Conservation (phyloP, 1,140 invertebrate genomes). For the Spodoptera frugiperda region DNA sequence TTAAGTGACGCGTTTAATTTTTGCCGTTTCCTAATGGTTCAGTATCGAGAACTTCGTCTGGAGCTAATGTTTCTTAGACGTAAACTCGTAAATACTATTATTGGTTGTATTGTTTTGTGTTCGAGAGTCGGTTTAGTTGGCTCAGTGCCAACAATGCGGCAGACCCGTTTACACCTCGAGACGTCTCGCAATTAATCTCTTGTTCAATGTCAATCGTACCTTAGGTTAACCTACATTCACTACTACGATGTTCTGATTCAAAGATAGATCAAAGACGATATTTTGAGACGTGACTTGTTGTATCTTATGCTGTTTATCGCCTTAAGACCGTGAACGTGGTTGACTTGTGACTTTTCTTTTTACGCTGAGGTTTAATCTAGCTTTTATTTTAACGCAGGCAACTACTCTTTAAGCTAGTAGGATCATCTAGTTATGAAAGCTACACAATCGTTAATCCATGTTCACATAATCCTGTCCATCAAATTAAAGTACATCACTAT, state of each 20-base stretch:
- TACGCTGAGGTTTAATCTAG: too few species aligned
- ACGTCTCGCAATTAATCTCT: slow-evolving; percentile 50
- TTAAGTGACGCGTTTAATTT: slow-evolving; percentile 32
- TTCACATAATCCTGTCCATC: slow-evolving; percentile 5
- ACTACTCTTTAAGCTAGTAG: too few species aligned
- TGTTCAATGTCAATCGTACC: slow-evolving; percentile 62
- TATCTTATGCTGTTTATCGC: slow-evolving; percentile 1
- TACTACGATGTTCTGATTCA: slow-evolving; percentile 38
- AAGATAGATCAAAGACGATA: slow-evolving; percentile 32
- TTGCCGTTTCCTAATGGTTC: slow-evolving; percentile 21
- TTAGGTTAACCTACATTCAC: slow-evolving; percentile 56
- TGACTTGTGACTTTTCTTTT: background rate
- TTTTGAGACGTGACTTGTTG: slow-evolving; percentile 7
- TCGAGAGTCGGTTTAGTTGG: slow-evolving; percentile 57
- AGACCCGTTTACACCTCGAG: slow-evolving; percentile 51
- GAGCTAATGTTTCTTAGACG: background rate
- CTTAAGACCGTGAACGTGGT: background rate
- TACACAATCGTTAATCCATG: background rate
- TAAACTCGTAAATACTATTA: slow-evolving; percentile 18
- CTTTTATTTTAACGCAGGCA: too few species aligned
- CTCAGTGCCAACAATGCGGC: slow-evolving; percentile 51
- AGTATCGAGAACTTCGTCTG: background rate
- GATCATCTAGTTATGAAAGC: background rate
- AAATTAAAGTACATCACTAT: background rate
- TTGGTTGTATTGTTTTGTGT: slow-evolving; percentile 11